These are phyloP conservation scores for Drosophila austrosaltans DNA, from an alignment of 2,888 invertebrate species.

Conservation along the genomic window DNA sequence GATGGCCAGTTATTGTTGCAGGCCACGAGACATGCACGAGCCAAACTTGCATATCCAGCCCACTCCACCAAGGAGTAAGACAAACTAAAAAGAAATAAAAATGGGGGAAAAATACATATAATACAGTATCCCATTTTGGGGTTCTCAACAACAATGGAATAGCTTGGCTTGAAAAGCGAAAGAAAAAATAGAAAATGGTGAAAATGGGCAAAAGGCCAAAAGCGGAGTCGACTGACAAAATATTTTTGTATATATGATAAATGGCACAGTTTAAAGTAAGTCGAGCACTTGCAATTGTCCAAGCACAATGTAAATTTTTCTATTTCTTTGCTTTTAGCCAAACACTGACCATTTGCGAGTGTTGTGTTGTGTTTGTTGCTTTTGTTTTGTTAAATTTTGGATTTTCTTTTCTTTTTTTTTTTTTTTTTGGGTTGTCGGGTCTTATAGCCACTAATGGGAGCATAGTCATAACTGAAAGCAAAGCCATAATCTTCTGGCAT, in stretches of 20 bases:
- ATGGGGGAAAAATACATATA: not conserved
- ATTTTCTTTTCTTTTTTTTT: not conserved
- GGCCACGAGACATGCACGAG: slow-evolving; percentile 57
- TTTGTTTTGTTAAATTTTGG: slow-evolving; percentile 25
- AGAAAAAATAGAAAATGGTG: slow-evolving; percentile 69
- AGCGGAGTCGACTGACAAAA: slow-evolving; percentile 56
- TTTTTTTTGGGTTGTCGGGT: slow-evolving; percentile 16
- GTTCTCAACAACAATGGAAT: slow-evolving; percentile 31
- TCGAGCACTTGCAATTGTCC: slow-evolving; percentile 74
- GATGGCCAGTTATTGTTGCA: slow-evolving; percentile 63
- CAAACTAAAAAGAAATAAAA: slow-evolving; percentile 30
- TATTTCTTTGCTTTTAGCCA: not conserved
- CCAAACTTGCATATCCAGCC: slow-evolving; percentile 43
- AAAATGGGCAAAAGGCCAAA: slow-evolving; percentile 65
- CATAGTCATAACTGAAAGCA: slow-evolving; percentile 43
- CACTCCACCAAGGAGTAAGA: not conserved
- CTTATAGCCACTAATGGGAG: slow-evolving; percentile 55
- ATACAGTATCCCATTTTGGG: slow-evolving; percentile 65
- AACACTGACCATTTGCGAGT: slow-evolving; percentile 61
- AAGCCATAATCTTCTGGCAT: slow-evolving; percentile 41
- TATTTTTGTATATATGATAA: slow-evolving; percentile 77
- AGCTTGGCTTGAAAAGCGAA: slow-evolving; percentile 65
- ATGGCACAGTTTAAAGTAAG: slow-evolving; percentile 77
- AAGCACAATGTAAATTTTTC: slow-evolving; percentile 72
- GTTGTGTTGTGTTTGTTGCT: slow-evolving; percentile 9